These are phyloP conservation scores for Hippopotamus amphibius DNA, from an alignment of 2,113 vertebrate species.

Conservation along the genomic window DNA sequence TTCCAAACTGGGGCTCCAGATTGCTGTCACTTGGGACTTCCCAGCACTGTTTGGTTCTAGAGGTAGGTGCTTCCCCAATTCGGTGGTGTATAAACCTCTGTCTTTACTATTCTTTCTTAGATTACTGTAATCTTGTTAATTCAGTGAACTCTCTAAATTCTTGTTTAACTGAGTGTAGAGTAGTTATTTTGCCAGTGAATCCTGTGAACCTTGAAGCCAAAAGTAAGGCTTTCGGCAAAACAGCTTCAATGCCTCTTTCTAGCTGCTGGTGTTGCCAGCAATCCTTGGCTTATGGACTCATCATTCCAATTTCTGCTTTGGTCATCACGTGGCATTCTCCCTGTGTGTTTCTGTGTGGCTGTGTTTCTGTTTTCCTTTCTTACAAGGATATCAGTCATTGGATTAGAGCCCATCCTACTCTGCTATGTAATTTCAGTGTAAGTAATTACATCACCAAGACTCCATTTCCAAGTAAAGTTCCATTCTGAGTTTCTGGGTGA, in stretches of 20 bases:
- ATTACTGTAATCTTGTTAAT: no score
- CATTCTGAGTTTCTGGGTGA: background rate
- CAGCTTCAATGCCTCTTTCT: background rate
- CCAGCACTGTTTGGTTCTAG: no score
- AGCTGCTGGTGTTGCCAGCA: background rate
- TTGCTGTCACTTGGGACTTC: no score
- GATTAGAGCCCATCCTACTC: background rate
- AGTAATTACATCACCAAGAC: background rate
- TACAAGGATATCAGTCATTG: background rate
- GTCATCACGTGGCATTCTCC: background rate
- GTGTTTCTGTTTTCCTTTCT: background rate
- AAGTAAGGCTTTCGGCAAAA: no score
- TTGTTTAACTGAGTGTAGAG: no score
- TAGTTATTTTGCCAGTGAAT: no score
- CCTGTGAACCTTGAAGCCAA: no score
- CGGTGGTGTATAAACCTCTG: no score
- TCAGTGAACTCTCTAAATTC: no score
- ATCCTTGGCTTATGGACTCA: background rate
- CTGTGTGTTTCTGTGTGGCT: background rate
- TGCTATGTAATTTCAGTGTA: background rate
- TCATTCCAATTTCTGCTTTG: background rate
- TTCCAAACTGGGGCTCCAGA: no score
- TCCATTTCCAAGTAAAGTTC: background rate
- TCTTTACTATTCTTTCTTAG: no score
- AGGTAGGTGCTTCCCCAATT: no score